These are phyloP conservation scores for Vidua chalybeata DNA, from an alignment of 2,113 vertebrate genomes.

Conservation along the genomic window DNA sequence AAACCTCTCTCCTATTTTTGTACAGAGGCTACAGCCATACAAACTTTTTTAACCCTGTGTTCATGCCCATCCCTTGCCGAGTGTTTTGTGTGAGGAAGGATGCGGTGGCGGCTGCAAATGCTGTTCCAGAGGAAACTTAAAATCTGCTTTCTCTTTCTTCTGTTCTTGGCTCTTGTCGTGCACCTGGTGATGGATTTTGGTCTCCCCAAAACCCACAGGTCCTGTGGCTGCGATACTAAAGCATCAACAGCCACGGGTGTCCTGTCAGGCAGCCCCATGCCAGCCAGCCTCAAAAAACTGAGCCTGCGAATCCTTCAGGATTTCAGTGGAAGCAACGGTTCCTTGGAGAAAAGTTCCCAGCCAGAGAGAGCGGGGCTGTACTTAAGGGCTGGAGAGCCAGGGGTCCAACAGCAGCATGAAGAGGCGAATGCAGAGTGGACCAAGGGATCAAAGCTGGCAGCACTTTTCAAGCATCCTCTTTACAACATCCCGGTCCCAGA, in stretches of 20 bases:
- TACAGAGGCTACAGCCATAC: neutral
- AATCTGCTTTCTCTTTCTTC: conserved; percentile 70
- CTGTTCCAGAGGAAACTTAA: conserved; percentile 70
- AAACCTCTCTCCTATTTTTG: neutral
- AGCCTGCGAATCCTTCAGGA: conserved; percentile 54
- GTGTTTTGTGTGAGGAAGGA: neutral
- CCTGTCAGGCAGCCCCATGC: neutral
- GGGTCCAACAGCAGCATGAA: neutral
- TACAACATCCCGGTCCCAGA: conserved; percentile 67
- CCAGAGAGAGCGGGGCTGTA: fast-evolving
- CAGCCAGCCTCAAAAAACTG: neutral
- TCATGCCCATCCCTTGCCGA: neutral
- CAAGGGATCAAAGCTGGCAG: conserved; percentile 66
- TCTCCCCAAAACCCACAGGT: neutral
- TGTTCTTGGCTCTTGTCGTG: conserved; percentile 69
- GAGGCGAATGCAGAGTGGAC: neutral
- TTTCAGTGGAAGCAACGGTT: conserved; percentile 54
- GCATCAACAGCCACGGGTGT: neutral
- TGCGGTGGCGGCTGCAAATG: conserved; percentile 7
- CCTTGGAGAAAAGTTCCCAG: conserved; percentile 32
- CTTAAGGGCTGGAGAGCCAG: neutral
- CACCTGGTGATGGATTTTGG: conserved; percentile 73
- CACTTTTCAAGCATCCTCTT: conserved; percentile 79
- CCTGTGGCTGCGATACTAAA: neutral
- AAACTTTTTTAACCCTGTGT: neutral